phyloP scores from a whole-genome alignment of 2,113 vertebrate genomes.

The Macrotus californicus region DNA sequence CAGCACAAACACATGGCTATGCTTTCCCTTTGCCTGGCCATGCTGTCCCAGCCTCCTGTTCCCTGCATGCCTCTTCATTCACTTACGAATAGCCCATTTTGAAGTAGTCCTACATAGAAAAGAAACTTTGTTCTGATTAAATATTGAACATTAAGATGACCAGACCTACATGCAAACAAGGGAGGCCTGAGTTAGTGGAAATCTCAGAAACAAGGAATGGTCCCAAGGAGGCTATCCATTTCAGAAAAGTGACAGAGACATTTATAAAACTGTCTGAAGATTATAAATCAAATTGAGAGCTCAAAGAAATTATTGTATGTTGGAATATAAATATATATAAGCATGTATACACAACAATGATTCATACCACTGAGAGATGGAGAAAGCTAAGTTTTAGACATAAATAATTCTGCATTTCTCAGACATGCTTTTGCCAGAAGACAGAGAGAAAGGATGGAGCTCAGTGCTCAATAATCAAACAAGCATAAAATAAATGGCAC shows the following conservation, averaged over 20 bases:
- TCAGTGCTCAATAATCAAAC: background rate
- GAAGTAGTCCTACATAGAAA: background rate
- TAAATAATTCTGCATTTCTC: conserved; percentile 40
- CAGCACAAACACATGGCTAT: background rate
- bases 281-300: conserved; percentile 52
- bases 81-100: background rate
- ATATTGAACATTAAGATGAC: conserved; percentile 22
- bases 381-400: background rate
- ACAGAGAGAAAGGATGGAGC: background rate
- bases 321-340: conserved; percentile 50
- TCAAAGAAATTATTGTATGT: conserved; percentile 44
- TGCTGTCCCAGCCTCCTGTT: background rate
- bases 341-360: background rate
- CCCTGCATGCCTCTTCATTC: background rate
- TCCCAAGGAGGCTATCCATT: conserved; percentile 13
- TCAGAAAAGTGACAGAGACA: conserved; percentile 48
- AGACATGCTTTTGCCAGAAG: background rate
- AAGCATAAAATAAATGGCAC: background rate
- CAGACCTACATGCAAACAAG: background rate
- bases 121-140: conserved; percentile 48
- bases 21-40: background rate
- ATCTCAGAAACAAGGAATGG: background rate
- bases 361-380: background rate
- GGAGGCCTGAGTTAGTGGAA: conserved; percentile 31
- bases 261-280: conserved; percentile 51